Conservation (phyloP, 2,888 invertebrate species). For the Liopterus haemorrhoidalis region DNA sequence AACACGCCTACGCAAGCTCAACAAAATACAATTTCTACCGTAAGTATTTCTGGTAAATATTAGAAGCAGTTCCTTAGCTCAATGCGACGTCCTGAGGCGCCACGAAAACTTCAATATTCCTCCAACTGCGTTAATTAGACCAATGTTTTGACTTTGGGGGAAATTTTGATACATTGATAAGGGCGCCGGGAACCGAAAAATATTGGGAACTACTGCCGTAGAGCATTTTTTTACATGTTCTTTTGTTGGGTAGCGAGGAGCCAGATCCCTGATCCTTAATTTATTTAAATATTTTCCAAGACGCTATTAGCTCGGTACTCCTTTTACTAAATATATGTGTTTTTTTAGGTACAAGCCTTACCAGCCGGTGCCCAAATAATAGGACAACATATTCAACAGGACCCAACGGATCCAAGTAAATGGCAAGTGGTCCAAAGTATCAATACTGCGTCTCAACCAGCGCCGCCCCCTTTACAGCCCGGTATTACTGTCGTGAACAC, state of each 20-base stretch:
- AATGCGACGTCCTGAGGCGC: no score
- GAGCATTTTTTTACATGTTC: no score
- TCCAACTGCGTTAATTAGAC: no score
- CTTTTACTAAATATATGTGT: constrained; percentile 21
- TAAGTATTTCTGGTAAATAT: constrained; percentile 13
- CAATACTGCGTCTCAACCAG: constrained; percentile 37
- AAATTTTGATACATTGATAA: no score
- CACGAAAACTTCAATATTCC: no score
- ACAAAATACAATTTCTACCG: constrained; percentile 19
- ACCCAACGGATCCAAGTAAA: constrained; percentile 75
- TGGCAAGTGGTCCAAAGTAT: constrained; percentile 69
- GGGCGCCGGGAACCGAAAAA: no score
- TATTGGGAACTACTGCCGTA: no score
- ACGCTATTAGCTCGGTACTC: constrained; percentile 22
- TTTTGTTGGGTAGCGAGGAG: background rate
- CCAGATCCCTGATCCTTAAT: no score
- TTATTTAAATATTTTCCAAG: background rate
- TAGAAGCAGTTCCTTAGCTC: no score
- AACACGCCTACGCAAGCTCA: constrained; percentile 31
- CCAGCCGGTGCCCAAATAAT: constrained; percentile 37
- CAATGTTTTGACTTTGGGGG: no score
- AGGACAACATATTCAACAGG: constrained; percentile 72
- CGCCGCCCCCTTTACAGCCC: constrained; percentile 35
- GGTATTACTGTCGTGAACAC: constrained; percentile 37
- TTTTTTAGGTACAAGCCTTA: constrained; percentile 39